A percentile compares a stretch with the other conserved stretches of the same genome.
These are phyloP conservation scores for Xiphydria camelus DNA, from an alignment of 2,888 invertebrate species.

Conservation along the genomic window DNA sequence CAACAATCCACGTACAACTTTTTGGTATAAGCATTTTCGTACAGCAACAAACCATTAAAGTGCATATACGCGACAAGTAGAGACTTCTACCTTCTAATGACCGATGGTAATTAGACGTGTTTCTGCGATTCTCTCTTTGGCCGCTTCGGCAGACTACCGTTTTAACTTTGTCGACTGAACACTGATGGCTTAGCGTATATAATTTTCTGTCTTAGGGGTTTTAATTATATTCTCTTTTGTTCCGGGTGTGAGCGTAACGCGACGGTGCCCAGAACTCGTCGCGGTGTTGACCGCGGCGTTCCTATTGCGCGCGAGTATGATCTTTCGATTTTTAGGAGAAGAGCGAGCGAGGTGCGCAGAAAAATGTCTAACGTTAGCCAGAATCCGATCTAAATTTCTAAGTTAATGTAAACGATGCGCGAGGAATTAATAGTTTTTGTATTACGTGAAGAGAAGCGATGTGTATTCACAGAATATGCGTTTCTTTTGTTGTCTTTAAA, in stretches of 20 bases:
- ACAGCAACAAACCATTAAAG: not conserved
- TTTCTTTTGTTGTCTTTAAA: constrained; percentile 21
- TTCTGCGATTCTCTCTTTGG: too few relatives aligned
- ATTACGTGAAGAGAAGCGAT: constrained; percentile 12
- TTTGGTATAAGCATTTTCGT: not conserved
- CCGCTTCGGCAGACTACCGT: too few relatives aligned
- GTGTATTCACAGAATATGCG: constrained; percentile 16
- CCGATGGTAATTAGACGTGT: too few relatives aligned
- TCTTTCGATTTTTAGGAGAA: too few relatives aligned
- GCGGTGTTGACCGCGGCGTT: too few relatives aligned
- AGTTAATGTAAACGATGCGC: constrained; percentile 7
- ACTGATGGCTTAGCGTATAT: too few relatives aligned
- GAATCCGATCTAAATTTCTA: not conserved
- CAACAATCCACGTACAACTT: constrained; percentile 8
- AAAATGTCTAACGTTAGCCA: not conserved
- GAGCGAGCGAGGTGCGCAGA: not conserved
- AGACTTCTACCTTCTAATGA: not conserved
- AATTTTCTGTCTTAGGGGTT: too few relatives aligned
- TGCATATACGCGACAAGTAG: not conserved
- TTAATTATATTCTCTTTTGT: too few relatives aligned
- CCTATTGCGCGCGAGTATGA: too few relatives aligned
- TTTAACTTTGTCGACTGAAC: too few relatives aligned
- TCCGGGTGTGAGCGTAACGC: too few relatives aligned
- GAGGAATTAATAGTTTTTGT: constrained; percentile 20
- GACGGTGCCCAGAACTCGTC: too few relatives aligned